These are phyloP conservation scores for Tetramorium simillimum DNA, from an alignment of 1,140 invertebrate genomes.

Conservation along the genomic window DNA sequence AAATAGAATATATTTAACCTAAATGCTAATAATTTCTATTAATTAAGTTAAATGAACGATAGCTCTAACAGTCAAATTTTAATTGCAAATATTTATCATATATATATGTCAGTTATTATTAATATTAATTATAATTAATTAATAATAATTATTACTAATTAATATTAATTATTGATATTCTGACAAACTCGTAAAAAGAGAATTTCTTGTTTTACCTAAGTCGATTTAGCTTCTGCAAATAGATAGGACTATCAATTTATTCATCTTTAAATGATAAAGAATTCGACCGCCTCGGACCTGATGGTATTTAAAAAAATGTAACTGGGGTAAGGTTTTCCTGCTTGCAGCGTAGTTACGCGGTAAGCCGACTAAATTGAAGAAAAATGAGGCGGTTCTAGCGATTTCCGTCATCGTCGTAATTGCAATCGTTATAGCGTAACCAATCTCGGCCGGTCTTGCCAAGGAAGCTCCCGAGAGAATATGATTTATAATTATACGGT, in stretches of 20 bases:
- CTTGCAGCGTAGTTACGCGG: neutral
- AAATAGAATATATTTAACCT: neutral
- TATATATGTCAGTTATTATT: neutral
- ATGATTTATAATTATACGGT: slow-evolving; percentile 74
- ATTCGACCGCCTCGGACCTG: neutral
- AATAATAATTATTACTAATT: too few relatives aligned
- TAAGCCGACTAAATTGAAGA: slow-evolving; percentile 27
- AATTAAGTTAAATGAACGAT: neutral
- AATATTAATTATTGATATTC: neutral
- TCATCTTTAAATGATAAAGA: slow-evolving; percentile 16
- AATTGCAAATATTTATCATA: neutral
- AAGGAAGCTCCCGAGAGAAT: neutral
- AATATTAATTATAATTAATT: neutral
- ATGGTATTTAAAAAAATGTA: slow-evolving; percentile 33
- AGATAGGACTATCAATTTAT: slow-evolving; percentile 20
- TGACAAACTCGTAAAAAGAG: neutral
- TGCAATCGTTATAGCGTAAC: slow-evolving; percentile 21
- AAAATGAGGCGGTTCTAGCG: slow-evolving; percentile 20
- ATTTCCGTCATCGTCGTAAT: slow-evolving; percentile 32
- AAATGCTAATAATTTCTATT: neutral
- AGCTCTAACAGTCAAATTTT: neutral
- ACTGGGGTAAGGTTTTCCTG: neutral
- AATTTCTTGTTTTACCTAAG: neutral
- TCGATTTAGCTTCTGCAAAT: neutral
- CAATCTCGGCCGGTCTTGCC: too few relatives aligned